Conservation (phyloP, 2,888 invertebrate species). For the Nymphalis polychloros region DNA sequence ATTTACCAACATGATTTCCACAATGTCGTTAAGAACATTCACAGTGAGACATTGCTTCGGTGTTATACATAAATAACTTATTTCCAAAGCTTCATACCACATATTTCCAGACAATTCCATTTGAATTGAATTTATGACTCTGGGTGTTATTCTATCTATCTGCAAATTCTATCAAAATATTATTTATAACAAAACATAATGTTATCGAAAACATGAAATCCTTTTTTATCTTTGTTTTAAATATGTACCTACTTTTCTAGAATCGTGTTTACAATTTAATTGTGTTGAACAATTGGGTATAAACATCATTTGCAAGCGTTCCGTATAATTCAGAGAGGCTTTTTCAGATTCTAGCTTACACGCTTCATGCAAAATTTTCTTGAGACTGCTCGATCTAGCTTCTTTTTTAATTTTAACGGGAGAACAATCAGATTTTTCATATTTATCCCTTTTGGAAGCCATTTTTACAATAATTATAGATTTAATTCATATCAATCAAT, state of each 20-base stretch:
- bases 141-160: neutral
- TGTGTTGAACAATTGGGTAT: constrained; percentile 57
- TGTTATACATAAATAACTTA: constrained; percentile 61
- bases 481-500: neutral
- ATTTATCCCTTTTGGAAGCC: neutral
- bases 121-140: constrained; percentile 38
- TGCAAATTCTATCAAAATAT: neutral
- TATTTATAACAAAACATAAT: neutral
- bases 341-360: constrained; percentile 34
- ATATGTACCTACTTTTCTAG: constrained; percentile 10
- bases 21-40: constrained; percentile 61
- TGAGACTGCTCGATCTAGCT: too few relatives aligned
- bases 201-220: too few relatives aligned
- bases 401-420: neutral
- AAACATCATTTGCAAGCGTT: constrained; percentile 57
- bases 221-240: neutral
- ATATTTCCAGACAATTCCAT: constrained; percentile 65
- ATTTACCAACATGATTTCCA: constrained; percentile 74
- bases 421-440: neutral
- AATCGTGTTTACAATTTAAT: constrained; percentile 21
- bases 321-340: constrained; percentile 57
- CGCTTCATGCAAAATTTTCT: neutral
- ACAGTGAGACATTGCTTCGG: constrained; percentile 63
- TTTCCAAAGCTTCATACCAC: constrained; percentile 73
- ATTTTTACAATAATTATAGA: neutral